phyloP scores from a whole-genome alignment of 2,888 invertebrate species.

The Himalopsyche tibetana region DNA sequence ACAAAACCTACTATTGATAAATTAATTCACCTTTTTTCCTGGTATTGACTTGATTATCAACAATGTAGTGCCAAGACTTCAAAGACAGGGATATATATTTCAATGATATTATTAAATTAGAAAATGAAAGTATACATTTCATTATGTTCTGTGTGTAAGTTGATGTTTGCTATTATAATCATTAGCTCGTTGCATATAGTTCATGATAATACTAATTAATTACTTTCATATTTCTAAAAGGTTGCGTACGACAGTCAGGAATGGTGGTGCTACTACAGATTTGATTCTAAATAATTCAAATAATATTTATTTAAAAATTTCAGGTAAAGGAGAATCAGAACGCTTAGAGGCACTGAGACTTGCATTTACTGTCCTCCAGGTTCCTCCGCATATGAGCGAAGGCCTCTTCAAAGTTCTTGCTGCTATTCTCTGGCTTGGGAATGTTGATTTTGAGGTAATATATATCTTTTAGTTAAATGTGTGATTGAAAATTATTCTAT shows the following conservation, averaged over 20 bases:
- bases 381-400: constrained; percentile 90
- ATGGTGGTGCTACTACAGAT: too few relatives aligned
- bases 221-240: too few relatives aligned
- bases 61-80: too few relatives aligned
- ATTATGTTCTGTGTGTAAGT: too few relatives aligned
- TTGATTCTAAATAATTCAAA: not conserved
- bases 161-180: too few relatives aligned
- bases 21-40: not conserved
- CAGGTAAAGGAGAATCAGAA: constrained; percentile 81
- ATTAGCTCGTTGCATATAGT: too few relatives aligned
- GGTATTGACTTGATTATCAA: not conserved
- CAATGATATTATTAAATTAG: not conserved
- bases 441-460: constrained; percentile 85
- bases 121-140: too few relatives aligned
- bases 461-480: not conserved
- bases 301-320: constrained; percentile 67
- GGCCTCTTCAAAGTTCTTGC: constrained; percentile 92
- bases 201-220: too few relatives aligned
- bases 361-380: constrained; percentile 92
- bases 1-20: not conserved
- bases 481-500: too few relatives aligned
- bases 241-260: too few relatives aligned
- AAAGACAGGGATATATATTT: not conserved
- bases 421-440: constrained; percentile 94
- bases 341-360: constrained; percentile 90